These are phyloP conservation scores for Zaprionus africanus DNA, from an alignment of 1,140 invertebrate genomes.

Conservation along the genomic window DNA sequence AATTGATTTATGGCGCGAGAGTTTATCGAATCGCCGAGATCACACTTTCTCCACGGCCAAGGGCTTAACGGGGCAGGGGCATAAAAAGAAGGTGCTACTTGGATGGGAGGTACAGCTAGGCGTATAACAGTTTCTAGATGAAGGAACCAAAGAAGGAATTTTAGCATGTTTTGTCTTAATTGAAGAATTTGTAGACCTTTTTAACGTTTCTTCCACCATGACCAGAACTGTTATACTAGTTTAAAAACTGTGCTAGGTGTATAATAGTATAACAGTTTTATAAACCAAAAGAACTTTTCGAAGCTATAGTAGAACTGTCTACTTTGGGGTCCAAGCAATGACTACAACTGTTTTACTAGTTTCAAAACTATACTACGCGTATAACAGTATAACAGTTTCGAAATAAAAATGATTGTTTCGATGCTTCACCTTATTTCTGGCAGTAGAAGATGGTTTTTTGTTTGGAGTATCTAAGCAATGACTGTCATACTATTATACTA, in stretches of 20 bases:
- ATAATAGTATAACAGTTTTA: not conserved
- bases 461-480: no score
- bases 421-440: no score
- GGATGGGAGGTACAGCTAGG: not conserved
- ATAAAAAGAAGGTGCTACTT: not conserved
- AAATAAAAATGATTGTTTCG: no score
- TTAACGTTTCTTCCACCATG: rapidly evolving
- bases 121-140: not conserved
- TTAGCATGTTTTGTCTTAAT: no score
- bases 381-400: no score
- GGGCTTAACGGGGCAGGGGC: not conserved
- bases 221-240: not conserved
- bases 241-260: not conserved
- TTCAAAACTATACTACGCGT: not conserved
- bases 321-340: not conserved
- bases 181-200: no score
- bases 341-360: not conserved
- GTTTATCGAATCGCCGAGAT: conserved; percentile 35
- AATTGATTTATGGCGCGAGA: conserved; percentile 68
- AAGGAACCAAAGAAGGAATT: not conserved
- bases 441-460: no score
- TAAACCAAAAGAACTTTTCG: no score
- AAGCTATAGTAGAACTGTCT: no score
- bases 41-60: conserved; percentile 6
- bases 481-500: not conserved